A percentile compares a stretch with the other conserved stretches of the same genome.
phyloP scores from a whole-genome alignment of 2,888 invertebrate species.

The Leucophora obtusa region DNA sequence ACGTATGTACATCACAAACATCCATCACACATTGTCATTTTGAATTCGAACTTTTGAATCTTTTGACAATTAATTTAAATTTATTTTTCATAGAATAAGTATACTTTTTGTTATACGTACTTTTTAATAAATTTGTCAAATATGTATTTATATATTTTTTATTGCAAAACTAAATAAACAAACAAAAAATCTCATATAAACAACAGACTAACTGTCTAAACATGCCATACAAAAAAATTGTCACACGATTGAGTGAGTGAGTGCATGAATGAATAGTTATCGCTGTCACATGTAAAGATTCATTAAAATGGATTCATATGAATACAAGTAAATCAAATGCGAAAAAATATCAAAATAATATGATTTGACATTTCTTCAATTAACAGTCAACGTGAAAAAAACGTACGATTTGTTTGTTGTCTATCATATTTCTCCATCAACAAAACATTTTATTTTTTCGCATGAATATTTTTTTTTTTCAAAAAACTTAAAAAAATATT shows the following conservation, averaged over 20 bases:
- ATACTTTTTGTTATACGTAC: background rate
- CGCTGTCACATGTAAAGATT: background rate
- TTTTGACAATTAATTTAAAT: slow-evolving; percentile 48
- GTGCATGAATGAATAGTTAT: background rate
- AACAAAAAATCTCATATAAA: slow-evolving; percentile 17
- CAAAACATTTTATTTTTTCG: background rate
- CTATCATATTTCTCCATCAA: background rate
- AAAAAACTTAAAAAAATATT: slow-evolving; percentile 17
- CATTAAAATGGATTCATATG: slow-evolving; percentile 14
- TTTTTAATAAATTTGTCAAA: slow-evolving; percentile 49
- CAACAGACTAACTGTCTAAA: slow-evolving; percentile 51
- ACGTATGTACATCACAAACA: background rate
- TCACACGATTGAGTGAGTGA: slow-evolving; percentile 33
- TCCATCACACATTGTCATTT: slow-evolving; percentile 28
- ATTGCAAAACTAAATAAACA: slow-evolving; percentile 6
- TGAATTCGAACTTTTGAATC: slow-evolving; percentile 38
- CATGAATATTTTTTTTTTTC: slow-evolving; percentile 13
- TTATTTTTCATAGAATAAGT: slow-evolving; percentile 40
- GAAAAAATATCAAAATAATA: slow-evolving; percentile 30
- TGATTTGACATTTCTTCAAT: slow-evolving; percentile 49
- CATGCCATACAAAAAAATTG: slow-evolving; percentile 43
- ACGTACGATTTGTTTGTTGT: slow-evolving; percentile 15
- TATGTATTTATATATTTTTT: slow-evolving; percentile 5
- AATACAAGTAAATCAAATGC: background rate
- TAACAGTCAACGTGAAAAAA: slow-evolving; percentile 18